Percentiles rank a stretch among this genome's conserved stretches.
These are phyloP conservation scores for Leucoraja ocellata DNA, from an alignment of 2,797 vertebrate species.

Conservation along the genomic window DNA sequence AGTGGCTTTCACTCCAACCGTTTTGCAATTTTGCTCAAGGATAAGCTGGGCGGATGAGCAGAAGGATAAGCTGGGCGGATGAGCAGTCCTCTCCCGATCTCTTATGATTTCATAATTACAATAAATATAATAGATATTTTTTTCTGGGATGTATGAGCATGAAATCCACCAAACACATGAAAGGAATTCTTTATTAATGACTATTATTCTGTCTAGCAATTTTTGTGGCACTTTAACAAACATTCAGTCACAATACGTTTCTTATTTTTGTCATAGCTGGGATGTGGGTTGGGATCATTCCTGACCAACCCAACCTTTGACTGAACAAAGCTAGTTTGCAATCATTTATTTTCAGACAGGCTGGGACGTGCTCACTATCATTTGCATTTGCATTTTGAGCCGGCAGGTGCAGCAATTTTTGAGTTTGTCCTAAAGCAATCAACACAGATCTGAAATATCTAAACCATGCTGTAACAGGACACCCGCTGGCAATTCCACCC, in stretches of 20 bases:
- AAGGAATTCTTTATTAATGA: background rate
- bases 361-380: slow-evolving; percentile 39
- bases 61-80: too few relatives aligned
- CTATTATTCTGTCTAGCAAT: background rate
- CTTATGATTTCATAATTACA: background rate
- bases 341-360: slow-evolving; percentile 15
- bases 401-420: slow-evolving; percentile 42
- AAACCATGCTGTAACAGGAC: slow-evolving; percentile 30
- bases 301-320: slow-evolving; percentile 32
- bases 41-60: too few relatives aligned
- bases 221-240: background rate
- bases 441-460: slow-evolving; percentile 33
- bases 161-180: background rate
- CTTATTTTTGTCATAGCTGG: background rate
- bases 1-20: too few relatives aligned
- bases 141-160: background rate
- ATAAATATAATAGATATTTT: background rate
- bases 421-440: slow-evolving; percentile 36
- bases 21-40: too few relatives aligned
- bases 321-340: background rate
- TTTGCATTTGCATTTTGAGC: slow-evolving; percentile 42
- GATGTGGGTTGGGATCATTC: slow-evolving; percentile 21
- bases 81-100: too few relatives aligned
- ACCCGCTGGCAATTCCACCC: slow-evolving; percentile 17
- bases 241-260: background rate